Percentiles rank a stretch among this genome's conserved stretches.
Conservation (phyloP, 2,113 vertebrate genomes). For the Eupsittula cactorum region DNA sequence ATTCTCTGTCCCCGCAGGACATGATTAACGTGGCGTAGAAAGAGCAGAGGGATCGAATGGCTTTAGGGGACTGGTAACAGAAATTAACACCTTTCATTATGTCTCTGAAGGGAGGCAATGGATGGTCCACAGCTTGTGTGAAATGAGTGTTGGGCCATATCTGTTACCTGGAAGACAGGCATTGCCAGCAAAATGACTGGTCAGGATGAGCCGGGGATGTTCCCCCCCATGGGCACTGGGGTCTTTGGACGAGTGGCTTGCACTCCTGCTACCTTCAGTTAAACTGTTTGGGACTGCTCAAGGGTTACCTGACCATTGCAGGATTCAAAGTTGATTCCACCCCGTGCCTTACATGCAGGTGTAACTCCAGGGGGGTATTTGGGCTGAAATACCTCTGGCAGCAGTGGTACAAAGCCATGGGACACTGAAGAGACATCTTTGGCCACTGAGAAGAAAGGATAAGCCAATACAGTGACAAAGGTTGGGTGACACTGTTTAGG, state of each 20-base stretch:
- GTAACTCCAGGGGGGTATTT: not conserved
- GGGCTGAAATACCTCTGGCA: not conserved
- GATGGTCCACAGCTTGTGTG: not conserved
- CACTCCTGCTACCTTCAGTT: not conserved
- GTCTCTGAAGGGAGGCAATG: not conserved
- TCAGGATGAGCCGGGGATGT: not conserved
- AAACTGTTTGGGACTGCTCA: not conserved
- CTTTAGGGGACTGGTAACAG: not conserved
- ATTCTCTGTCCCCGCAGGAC: not conserved
- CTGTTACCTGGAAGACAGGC: not conserved
- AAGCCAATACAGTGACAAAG: not conserved
- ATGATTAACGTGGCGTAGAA: not conserved
- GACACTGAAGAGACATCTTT: not conserved
- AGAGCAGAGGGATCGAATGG: not conserved
- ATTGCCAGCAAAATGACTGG: not conserved
- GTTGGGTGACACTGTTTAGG: no score
- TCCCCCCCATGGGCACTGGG: accelerated
- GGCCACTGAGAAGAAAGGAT: not conserved
- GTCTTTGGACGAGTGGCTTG: not conserved
- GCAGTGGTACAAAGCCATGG: not conserved
- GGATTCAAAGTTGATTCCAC: not conserved
- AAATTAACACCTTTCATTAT: not conserved
- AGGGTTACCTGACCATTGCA: not conserved
- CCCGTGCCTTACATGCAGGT: accelerated
- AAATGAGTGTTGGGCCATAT: not conserved